phyloP scores from a whole-genome alignment of 2,888 invertebrate genomes.

The Silvanus unidentatus region DNA sequence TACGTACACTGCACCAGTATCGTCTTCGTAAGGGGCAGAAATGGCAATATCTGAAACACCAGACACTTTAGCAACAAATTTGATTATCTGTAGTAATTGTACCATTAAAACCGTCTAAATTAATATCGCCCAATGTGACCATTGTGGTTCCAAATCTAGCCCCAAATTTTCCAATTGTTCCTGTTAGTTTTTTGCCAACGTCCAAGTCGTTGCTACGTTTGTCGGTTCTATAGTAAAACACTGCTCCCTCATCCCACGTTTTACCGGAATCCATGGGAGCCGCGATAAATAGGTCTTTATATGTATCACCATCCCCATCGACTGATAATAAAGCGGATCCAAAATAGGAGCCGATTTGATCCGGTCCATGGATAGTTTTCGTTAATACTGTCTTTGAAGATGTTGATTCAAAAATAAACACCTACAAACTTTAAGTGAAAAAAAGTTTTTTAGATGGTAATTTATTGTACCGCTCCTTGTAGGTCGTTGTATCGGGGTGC shows the following conservation, averaged over 20 bases:
- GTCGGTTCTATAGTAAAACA: conserved; percentile 52
- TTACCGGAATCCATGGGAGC: conserved; percentile 52
- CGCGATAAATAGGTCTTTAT: conserved; percentile 58
- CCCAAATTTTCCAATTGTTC: conserved; percentile 16
- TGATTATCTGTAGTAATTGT: conserved; percentile 2
- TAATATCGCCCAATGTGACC: conserved; percentile 27
- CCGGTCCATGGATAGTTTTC: conserved; percentile 34
- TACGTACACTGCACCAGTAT: conserved; percentile 57
- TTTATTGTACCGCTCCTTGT: background rate
- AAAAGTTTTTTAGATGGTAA: background rate
- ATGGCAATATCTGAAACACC: conserved; percentile 54
- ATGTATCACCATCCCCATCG: conserved; percentile 56
- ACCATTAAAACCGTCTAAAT: conserved; percentile 29
- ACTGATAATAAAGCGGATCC: conserved; percentile 54
- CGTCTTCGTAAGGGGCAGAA: conserved; percentile 59
- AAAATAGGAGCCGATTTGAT: conserved; percentile 59
- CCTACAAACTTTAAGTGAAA: conserved; percentile 7
- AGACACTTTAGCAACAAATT: conserved; percentile 1
- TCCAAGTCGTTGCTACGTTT: too few species aligned
- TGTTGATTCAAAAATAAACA: conserved; percentile 9
- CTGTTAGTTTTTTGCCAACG: too few species aligned
- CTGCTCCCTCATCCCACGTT: conserved; percentile 55
- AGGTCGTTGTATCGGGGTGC: background rate
- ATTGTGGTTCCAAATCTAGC: conserved; percentile 30
- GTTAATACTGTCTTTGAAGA: background rate